These are phyloP conservation scores for Apis mellifera DNA, from an alignment of 1,140 invertebrate species.

Conservation along the genomic window Amel_HAv3.1 CM009931.2:20903001-20903500, in stretches of 20 bases:
- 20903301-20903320: background rate
- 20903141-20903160: background rate
- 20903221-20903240: background rate
- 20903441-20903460: constrained; percentile 68
- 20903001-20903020: constrained; percentile 18
- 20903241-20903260: constrained; percentile 23
- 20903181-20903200: constrained; percentile 58
- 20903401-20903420: constrained; percentile 74
- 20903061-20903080: constrained; percentile 40
- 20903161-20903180: constrained; percentile 44
- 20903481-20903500: constrained; percentile 3
- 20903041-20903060: background rate
- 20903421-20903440: constrained; percentile 69
- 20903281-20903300: background rate
- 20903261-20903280: constrained; percentile 33
- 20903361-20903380: background rate
- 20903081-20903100: constrained; percentile 30
- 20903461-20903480: constrained; percentile 29
- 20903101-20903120: background rate
- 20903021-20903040: background rate
- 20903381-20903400: constrained; percentile 71
- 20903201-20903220: constrained; percentile 27
- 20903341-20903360: background rate
- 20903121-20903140: constrained; percentile 14
- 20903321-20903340: background rate